Base-by-base conservation (phyloP, 92 coral and sea anemone species). In the Epizoanthus stellaris region DNA sequence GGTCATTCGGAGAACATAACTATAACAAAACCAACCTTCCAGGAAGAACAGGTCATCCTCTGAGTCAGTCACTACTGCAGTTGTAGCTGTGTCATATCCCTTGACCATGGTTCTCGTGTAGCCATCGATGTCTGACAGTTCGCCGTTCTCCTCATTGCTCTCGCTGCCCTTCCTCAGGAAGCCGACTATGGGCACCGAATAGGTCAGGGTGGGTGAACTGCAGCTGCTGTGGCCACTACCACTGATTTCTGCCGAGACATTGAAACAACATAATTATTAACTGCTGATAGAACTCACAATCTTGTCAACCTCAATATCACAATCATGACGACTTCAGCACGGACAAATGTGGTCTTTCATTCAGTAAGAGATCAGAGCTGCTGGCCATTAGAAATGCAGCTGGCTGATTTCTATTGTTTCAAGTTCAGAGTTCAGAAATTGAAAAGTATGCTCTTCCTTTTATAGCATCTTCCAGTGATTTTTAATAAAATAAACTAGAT, bases 21-120 rank as follows among this genome's bases (percentile, higher is more conserved):
- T 5, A 0, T 21, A 47, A 66, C 25, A n/a, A 15, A 19, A 16
- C 94, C 82, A 58, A 94, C 98, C 98, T 74, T 92, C 86, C 30
- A 95, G 84, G 75, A 94, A 96, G 80, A 85, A 93, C 65, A 95
- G 76, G 57, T 95, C 98, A 66, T 96, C 98, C 56, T 94, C 98
- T 0, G 98, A 92, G 80, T 96, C 98, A 38, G 92, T 89, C 19
- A 96, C 90, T 17, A 92, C 72, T n/a, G 95, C 98, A 38, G 98
- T 96, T 39, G 91, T 90, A 17, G 98, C 95, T 16, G 95, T 92
- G 11, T 94, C 94, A 79, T 94, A 92, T 19, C 98, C 98, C 40
- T 93, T 93, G 60, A 85, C 72, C 49, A 87, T 62, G 13, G 91
- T 40, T 14, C 63, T 81, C 14, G 67, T 56, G 53, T 53, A 71